phyloP scores from a whole-genome alignment of 2,113 vertebrate genomes.

The Leuciscus idus region DNA sequence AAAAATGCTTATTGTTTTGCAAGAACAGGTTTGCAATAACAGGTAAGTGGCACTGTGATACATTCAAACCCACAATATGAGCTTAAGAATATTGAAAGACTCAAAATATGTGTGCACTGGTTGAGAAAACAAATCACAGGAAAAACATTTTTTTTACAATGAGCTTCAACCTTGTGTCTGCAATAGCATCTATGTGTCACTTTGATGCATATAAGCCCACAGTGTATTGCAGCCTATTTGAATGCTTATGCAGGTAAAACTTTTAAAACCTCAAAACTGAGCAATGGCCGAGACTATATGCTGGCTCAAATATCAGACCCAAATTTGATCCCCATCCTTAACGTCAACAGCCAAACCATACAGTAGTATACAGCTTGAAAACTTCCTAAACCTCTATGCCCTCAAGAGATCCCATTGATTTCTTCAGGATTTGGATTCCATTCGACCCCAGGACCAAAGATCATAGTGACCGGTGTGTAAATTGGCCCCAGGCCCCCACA shows the following conservation, averaged over 20 bases:
- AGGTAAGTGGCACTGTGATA: neutral
- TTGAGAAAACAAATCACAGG: neutral
- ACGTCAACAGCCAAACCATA: slow-evolving; percentile 29
- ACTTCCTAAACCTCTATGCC: neutral
- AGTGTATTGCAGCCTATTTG: neutral
- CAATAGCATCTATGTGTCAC: neutral
- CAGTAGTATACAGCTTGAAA: neutral
- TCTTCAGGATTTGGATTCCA: slow-evolving; percentile 51
- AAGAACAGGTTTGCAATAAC: slow-evolving; percentile 17
- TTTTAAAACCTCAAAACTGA: neutral
- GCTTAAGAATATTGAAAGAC: neutral
- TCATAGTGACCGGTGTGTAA: slow-evolving; percentile 44
- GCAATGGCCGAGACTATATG: neutral
- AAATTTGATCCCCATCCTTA: slow-evolving; percentile 56
- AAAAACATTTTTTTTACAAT: too few relatives aligned
- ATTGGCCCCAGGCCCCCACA: slow-evolving; percentile 43
- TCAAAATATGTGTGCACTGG: neutral
- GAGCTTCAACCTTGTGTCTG: neutral
- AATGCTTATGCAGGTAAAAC: slow-evolving; percentile 10
- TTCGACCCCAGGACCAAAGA: slow-evolving; percentile 34
- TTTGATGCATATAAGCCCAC: neutral
- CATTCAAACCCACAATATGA: slow-evolving; percentile 17
- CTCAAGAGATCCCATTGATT: slow-evolving; percentile 38
- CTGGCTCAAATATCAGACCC: neutral
- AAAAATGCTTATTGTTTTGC: neutral